phyloP scores from a whole-genome alignment of 2,888 invertebrate species.

The Agriopis marginaria region DNA sequence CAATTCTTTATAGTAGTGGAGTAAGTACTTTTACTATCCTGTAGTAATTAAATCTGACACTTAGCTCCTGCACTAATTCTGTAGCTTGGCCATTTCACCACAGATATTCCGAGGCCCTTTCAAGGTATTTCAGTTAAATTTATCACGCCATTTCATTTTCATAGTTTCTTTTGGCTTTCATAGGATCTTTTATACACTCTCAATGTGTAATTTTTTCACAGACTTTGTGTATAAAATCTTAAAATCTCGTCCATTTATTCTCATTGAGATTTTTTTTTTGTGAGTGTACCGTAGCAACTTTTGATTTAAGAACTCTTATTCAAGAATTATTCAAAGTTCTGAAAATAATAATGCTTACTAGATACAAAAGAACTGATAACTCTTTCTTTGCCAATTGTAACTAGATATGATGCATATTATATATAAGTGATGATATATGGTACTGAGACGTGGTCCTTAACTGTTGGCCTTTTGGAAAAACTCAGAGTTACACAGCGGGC shows the following conservation, averaged over 20 bases:
- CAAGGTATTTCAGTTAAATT: slow-evolving; percentile 11
- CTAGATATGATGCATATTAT: too few species aligned
- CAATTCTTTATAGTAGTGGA: too few species aligned
- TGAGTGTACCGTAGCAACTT: background rate
- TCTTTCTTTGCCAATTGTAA: too few species aligned
- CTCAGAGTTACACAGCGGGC: too few species aligned
- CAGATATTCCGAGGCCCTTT: slow-evolving; percentile 17
- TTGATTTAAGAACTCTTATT: background rate
- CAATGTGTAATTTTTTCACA: background rate
- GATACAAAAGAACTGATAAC: too few species aligned
- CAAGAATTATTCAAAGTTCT: too few species aligned
- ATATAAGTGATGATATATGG: too few species aligned
- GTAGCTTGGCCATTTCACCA: slow-evolving; percentile 10
- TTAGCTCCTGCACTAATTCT: slow-evolving; percentile 6
- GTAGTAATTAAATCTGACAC: background rate
- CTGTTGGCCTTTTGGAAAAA: too few species aligned
- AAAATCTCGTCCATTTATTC: background rate
- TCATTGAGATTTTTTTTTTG: background rate
- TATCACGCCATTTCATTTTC: slow-evolving; percentile 22
- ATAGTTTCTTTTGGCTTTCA: slow-evolving; percentile 23
- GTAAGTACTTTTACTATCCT: too few species aligned
- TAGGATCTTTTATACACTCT: slow-evolving; percentile 1
- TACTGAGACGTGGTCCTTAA: too few species aligned
- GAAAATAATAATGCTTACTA: too few species aligned
- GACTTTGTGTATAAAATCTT: background rate